Base-by-base conservation (phyloP, 1,140 invertebrate species). In the Idris sp. region DNA sequence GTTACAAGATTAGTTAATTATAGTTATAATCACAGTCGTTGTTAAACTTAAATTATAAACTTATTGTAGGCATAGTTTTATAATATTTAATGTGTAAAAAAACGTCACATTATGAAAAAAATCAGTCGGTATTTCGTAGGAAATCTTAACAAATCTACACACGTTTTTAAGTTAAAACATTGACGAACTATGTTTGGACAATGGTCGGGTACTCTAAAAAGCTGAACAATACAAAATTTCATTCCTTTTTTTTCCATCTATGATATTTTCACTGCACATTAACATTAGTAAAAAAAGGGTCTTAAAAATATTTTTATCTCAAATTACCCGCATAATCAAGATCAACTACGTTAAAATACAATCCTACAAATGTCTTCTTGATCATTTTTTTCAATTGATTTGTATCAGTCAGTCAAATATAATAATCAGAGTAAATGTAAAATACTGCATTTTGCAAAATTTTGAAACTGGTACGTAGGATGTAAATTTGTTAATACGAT, bases 1-100 rank as follows among this genome's bases (percentile, higher is more conserved):
- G 62, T 74, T 68, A 74, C 49, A 74, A 68, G 62, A 62, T 74
- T 68, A 61, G 53, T 74, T 65, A 74, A 74, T 68, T 73, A 67
- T 74, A 67, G 16, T 67, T 68, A 68, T 62, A 67, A 74, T 74
- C 71, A 74, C 69, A 73, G 69, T 73, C 56, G 68, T 73, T 36
- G 49, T 73, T 73, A 28, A 73, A 73, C 59, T 73, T 73, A 65
- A 62, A 61, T 74, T 65, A 74, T 36, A 54, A 74, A 74, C 71
- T 67, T 74, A 74, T 65, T 59, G 35, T 74, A 74, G 61, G 54
- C 71, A 61, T 74, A 54, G 69, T n/a, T 72, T 72, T 48, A 61
- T 59, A 54, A 46, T n/a, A n/a, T n/a, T n/a, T 25, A 67, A 59
- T 14, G 44, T 67, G 49, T 74, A 62, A 56, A 68, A 74, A 74